phyloP scores from a whole-genome alignment of 2,888 invertebrate species.

The Euzophera pinguis region DNA sequence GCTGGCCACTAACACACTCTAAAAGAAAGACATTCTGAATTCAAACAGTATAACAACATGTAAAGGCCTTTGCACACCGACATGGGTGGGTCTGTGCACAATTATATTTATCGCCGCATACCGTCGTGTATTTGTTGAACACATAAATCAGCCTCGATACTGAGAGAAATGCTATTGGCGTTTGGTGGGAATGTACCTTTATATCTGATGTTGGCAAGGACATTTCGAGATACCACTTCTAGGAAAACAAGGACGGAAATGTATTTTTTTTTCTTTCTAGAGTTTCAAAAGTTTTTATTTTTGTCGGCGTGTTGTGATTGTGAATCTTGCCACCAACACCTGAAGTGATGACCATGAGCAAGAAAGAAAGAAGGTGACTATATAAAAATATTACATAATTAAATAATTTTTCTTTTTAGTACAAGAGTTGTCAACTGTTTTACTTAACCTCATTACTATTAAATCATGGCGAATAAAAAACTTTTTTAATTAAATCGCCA shows the following conservation, averaged over 20 bases:
- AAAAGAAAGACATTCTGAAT: background rate
- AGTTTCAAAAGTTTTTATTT: too few relatives aligned
- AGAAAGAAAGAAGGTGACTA: too few relatives aligned
- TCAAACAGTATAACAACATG: slow-evolving; percentile 25
- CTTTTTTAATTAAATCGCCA: background rate
- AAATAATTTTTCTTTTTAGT: too few relatives aligned
- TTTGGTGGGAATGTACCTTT: slow-evolving; percentile 35
- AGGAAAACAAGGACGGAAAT: too few relatives aligned
- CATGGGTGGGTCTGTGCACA: slow-evolving; percentile 59
- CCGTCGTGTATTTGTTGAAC: slow-evolving; percentile 49
- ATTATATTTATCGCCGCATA: slow-evolving; percentile 62
- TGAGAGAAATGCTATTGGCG: slow-evolving; percentile 10
- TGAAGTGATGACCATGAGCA: too few relatives aligned
- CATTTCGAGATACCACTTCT: background rate
- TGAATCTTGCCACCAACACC: too few relatives aligned
- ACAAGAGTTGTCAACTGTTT: too few relatives aligned
- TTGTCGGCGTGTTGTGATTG: too few relatives aligned
- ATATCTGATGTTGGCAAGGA: slow-evolving; percentile 23
- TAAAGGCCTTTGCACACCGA: slow-evolving; percentile 45
- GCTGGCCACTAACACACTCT: too few relatives aligned
- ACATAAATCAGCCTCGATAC: slow-evolving; percentile 61
- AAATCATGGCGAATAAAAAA: background rate
- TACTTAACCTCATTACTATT: background rate
- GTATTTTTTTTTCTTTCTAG: too few relatives aligned
- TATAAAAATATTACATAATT: too few relatives aligned